Evolutionary conservation across 1,140 invertebrate genomes (phyloP).

Genomic region (Drosophila malerkotliana): DNA sequence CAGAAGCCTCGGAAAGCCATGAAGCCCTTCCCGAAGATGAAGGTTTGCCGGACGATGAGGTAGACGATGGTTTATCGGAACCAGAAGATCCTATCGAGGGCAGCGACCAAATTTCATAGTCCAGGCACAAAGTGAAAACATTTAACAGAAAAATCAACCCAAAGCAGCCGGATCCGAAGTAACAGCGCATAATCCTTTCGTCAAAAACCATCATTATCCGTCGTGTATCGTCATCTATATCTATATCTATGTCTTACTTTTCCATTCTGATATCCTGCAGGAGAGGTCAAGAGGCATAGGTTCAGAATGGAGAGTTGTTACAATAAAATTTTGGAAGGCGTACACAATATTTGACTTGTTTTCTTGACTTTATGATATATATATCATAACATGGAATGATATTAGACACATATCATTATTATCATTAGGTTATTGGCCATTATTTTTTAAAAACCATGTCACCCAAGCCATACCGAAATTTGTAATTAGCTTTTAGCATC

Average conservation of each 20-base stretch:
- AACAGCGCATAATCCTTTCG: not conserved
- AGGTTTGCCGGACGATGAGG: not conserved
- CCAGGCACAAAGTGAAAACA: not conserved
- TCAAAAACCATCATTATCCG: not conserved
- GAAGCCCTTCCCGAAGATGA: not conserved
- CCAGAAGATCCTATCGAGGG: not conserved
- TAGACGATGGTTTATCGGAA: not conserved
- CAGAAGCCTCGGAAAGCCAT: not conserved
- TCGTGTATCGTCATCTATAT: not conserved
- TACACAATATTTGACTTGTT: not conserved
- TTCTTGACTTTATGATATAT: too few relatives aligned
- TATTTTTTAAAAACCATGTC: too few relatives aligned
- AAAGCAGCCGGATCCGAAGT: not conserved
- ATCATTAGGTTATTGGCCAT: too few relatives aligned
- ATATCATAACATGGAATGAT: too few relatives aligned
- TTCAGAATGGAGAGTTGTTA: constrained; percentile 15
- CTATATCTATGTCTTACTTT: not conserved
- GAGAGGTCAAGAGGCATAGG: not conserved
- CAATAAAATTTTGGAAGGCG: constrained; percentile 9
- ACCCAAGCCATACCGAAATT: not conserved
- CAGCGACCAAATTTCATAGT: constrained; percentile 1
- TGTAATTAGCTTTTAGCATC: not conserved
- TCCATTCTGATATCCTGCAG: not conserved
- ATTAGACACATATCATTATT: too few relatives aligned
- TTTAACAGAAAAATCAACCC: not conserved